Evolutionary conservation across 2,888 invertebrate genomes (phyloP), one percentile per base, ranked within the genome.

Genomic region (Thecocarcelia acutangulata): DNA sequence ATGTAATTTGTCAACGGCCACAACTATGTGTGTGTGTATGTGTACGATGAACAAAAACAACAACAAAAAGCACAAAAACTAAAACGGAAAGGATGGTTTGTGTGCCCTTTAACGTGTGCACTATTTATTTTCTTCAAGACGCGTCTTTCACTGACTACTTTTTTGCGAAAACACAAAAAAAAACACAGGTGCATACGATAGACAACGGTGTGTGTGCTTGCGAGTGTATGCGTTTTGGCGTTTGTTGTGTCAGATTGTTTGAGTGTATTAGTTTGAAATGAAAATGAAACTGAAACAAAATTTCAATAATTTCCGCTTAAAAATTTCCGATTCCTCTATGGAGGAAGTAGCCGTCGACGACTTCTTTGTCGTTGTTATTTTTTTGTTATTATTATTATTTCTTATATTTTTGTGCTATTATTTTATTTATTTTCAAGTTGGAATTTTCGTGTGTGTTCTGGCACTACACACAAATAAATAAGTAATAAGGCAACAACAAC

Each of bases 221-320:
- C 19, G 59, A 8, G 37, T 42, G 37, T 33, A 15, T 42, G 42
- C 40, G 68, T 68, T 50, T 33, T 13, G 28, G 42, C 40, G 68
- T 68, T 50, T 33, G 15, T 54, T 13, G 21, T 44, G 21, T 24
- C 21, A 46, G 61, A 52, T 64, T 61, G 58, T 19, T 9, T 75
- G 9, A 37, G 42, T 68, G 50, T 48, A 40, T 64, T 68, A 52
- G 70, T 68, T 75, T n/a, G 17, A 85, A 85, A 84, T 75, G 83
- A 86, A 84, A 84, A 66, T 80, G 83, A 85, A 85, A 86, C 85
- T 78, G 85, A 85, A 86, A 87, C 85, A 85, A 87, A 87, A 87
- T 88, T 88, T 87, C 86, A 87, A 87, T 87, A 87, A 87, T 87
- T 87, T 87, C 87, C 87, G 88, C 85, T 87, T 83, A 85, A 87